Conservation (phyloP, 2,888 invertebrate genomes). For the Nezara viridula region DNA sequence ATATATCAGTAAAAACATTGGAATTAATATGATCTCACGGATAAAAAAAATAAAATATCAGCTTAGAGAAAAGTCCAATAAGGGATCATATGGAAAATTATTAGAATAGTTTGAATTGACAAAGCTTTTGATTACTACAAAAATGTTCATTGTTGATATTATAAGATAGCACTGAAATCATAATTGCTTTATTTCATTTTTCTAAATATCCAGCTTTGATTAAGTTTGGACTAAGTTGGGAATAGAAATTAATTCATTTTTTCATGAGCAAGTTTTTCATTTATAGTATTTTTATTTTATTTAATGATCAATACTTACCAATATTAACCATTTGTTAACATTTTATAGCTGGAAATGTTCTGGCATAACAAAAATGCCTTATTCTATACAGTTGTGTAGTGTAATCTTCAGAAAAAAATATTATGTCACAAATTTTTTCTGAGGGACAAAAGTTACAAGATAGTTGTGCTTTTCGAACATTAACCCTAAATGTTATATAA, state of each 20-base stretch:
- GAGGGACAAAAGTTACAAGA: not conserved
- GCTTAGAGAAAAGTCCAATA: not conserved
- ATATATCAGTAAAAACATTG: not conserved
- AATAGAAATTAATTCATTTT: not conserved
- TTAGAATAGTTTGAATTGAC: not conserved
- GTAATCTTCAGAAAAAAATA: not conserved
- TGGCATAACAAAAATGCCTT: not conserved
- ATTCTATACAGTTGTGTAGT: not conserved
- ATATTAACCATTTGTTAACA: not conserved
- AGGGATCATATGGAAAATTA: not conserved
- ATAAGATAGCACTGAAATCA: not conserved
- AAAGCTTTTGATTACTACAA: not conserved
- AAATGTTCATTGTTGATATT: not conserved
- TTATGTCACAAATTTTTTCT: not conserved
- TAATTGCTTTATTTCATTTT: not conserved
- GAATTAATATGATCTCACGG: not conserved
- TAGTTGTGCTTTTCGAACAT: not conserved
- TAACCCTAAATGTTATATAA: not conserved
- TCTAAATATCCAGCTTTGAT: not conserved
- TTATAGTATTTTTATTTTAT: not conserved
- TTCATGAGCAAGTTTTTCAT: not conserved
- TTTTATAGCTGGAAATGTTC: not conserved
- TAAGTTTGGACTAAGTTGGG: not conserved
- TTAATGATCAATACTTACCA: constrained; percentile 4
- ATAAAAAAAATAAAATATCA: not conserved